A percentile compares a stretch with the other conserved stretches of the same genome.
Evolutionary conservation across 2,797 vertebrate genomes (phyloP).

Genomic region (Strix occidentalis): DNA sequence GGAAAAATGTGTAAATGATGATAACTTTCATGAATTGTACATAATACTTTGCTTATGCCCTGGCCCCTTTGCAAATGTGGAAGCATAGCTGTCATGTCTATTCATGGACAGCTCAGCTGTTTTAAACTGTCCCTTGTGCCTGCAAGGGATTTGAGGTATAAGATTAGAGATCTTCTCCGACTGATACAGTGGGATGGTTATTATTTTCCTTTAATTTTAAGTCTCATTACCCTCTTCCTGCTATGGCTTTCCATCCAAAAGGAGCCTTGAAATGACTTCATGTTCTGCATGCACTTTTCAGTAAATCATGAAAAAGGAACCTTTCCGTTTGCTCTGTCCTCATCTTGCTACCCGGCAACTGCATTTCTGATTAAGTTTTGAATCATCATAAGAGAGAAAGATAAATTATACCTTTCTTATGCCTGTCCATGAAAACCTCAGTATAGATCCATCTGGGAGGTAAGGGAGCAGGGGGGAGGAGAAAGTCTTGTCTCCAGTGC

Average conservation of each 20-base stretch:
- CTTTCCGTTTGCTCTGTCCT: background rate
- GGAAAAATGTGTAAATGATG: background rate
- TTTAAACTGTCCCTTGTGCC: background rate
- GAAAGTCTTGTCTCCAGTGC: background rate
- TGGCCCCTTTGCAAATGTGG: background rate
- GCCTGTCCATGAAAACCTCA: background rate
- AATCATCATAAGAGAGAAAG: background rate
- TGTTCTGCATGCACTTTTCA: background rate
- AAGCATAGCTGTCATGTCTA: background rate
- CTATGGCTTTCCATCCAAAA: background rate
- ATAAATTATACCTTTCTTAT: background rate
- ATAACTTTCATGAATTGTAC: background rate
- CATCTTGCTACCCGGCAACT: background rate
- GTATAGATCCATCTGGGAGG: background rate
- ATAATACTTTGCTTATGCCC: background rate
- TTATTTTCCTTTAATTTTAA: background rate
- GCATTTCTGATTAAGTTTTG: background rate
- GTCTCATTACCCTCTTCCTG: background rate
- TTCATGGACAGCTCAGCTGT: background rate
- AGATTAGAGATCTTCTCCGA: background rate
- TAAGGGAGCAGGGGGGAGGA: accelerated
- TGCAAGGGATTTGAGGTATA: background rate
- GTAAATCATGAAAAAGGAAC: background rate
- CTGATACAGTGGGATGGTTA: background rate
- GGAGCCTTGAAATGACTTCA: background rate